phyloP scores from a whole-genome alignment of 2,113 vertebrate genomes.

The Oreochromis niloticus region DNA sequence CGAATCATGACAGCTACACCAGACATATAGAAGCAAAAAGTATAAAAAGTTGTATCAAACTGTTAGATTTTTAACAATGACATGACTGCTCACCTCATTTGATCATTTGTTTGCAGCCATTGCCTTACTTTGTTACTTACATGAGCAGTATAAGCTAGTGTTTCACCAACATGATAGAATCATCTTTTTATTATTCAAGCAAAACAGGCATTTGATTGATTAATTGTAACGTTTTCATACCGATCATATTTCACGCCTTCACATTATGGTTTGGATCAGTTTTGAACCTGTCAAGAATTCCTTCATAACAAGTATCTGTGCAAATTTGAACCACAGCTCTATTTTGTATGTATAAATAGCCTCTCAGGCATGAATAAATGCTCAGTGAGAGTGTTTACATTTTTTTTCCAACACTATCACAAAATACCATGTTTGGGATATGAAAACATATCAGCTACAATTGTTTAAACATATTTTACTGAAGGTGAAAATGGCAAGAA shows the following conservation, averaged over 20 bases:
- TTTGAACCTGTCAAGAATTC: background rate
- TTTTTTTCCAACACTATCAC: fast-evolving
- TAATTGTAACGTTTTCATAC: background rate
- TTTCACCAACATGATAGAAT: background rate
- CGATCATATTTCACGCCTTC: background rate
- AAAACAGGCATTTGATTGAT: background rate
- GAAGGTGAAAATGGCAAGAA: background rate
- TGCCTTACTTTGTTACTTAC: background rate
- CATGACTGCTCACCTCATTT: background rate
- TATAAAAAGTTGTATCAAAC: background rate
- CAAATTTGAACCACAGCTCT: background rate
- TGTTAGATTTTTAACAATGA: background rate
- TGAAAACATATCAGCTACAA: background rate
- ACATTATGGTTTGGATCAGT: background rate
- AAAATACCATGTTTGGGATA: background rate
- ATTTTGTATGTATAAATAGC: background rate
- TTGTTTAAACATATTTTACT: background rate
- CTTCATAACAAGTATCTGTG: background rate
- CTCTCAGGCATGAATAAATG: background rate
- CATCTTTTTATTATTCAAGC: background rate
- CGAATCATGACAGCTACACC: background rate
- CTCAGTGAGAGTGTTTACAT: background rate
- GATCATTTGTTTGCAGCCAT: background rate
- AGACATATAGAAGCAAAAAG: background rate
- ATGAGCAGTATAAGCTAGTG: background rate